These are phyloP conservation scores for Reinhardtius hippoglossoides DNA, from an alignment of 2,113 vertebrate genomes.

Conservation along the genomic window DNA sequence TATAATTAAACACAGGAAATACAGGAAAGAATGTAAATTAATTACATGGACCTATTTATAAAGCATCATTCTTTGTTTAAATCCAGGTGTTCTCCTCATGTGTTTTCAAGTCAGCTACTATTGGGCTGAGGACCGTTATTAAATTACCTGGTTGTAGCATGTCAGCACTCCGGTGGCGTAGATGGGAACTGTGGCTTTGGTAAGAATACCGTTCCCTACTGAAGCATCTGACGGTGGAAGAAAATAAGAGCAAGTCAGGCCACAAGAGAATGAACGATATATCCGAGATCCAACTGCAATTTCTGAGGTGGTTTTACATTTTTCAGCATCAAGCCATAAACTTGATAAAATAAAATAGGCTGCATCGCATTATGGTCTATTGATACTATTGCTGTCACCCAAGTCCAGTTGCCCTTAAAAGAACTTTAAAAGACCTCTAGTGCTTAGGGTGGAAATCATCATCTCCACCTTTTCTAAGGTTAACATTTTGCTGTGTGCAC, in stretches of 20 bases:
- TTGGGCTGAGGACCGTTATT: neutral
- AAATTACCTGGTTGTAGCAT: slow-evolving; percentile 95
- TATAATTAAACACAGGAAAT: neutral
- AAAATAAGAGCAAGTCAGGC: neutral
- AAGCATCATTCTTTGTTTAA: neutral
- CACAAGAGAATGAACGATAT: neutral
- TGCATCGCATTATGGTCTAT: neutral
- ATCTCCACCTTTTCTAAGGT: neutral
- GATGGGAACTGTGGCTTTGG: slow-evolving; percentile 98
- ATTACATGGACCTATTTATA: neutral
- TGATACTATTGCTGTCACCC: neutral
- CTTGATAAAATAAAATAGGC: neutral
- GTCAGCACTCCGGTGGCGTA: slow-evolving; percentile 99
- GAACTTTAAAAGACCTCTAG: neutral
- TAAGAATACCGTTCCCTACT: slow-evolving; percentile 94
- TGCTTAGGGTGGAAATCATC: neutral
- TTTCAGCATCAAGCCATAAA: neutral
- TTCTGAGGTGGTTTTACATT: neutral
- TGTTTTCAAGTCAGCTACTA: neutral
- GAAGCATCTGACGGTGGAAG: slow-evolving; percentile 84
- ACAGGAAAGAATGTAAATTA: neutral
- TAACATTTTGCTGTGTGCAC: neutral
- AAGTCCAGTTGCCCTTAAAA: neutral
- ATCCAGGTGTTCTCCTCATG: neutral
- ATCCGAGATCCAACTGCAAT: no score